phyloP scores from a whole-genome alignment of 1,140 invertebrate species.

The Plectrocnemia conspersa region DNA sequence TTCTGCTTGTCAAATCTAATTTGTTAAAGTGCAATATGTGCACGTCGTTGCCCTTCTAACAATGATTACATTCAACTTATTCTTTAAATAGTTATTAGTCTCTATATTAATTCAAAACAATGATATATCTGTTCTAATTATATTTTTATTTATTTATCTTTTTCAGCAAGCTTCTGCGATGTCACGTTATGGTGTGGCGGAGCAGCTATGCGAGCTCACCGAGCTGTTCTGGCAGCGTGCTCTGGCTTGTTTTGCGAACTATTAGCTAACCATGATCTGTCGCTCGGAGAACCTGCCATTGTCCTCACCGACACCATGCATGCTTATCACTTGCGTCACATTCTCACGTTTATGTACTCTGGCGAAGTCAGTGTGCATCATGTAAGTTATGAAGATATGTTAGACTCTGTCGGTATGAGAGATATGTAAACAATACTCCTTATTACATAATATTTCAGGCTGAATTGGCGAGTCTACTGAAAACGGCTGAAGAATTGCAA shows the following conservation, averaged over 20 bases:
- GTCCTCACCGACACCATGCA: slow-evolving; percentile 63
- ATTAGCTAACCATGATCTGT: slow-evolving; percentile 77
- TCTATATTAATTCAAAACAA: too few species aligned
- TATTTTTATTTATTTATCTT: too few species aligned
- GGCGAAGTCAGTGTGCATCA: slow-evolving; percentile 93
- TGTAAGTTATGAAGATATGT: slow-evolving; percentile 69
- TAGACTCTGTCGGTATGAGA: too few species aligned
- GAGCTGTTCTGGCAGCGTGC: slow-evolving; percentile 64
- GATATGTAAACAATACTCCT: too few species aligned
- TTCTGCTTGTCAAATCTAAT: too few species aligned
- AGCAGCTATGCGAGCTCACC: slow-evolving; percentile 81
- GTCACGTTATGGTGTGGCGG: slow-evolving; percentile 87
- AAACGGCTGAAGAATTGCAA: slow-evolving; percentile 85
- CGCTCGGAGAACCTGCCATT: slow-evolving; percentile 42
- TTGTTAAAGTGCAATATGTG: too few species aligned
- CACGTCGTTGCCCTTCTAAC: too few species aligned
- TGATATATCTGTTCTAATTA: too few species aligned
- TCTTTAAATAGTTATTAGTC: too few species aligned
- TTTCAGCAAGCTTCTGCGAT: slow-evolving; percentile 82
- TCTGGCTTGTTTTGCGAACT: slow-evolving; percentile 85
- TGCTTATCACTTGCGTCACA: slow-evolving; percentile 68
- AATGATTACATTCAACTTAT: too few species aligned
- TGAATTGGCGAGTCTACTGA: slow-evolving; percentile 76
- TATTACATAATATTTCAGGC: slow-evolving; percentile 50
- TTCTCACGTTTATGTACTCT: slow-evolving; percentile 93